Evolutionary conservation across 2,888 invertebrate species (phyloP).

Genomic region (Melitaea athalia): DNA sequence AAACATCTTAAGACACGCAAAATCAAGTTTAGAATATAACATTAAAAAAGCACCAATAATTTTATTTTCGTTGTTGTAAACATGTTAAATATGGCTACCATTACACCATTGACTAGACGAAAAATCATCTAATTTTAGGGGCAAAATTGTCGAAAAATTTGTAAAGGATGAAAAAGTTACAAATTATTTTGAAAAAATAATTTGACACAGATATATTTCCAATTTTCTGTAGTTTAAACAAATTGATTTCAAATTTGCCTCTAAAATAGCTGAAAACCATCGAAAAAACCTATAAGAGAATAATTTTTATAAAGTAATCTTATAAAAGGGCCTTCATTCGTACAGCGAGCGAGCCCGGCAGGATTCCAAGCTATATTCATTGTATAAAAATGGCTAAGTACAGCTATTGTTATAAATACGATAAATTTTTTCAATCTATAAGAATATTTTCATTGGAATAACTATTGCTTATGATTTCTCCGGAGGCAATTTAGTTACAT

Average conservation of each 20-base stretch:
- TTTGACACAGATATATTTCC: background rate
- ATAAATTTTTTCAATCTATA: constrained; percentile 26
- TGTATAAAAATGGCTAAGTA: constrained; percentile 33
- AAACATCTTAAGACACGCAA: background rate
- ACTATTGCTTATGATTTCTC: constrained; percentile 59
- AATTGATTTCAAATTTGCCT: constrained; percentile 21
- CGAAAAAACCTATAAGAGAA: constrained; percentile 17
- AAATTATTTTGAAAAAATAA: background rate
- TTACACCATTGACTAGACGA: constrained; percentile 59
- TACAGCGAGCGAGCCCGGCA: constrained; percentile 21
- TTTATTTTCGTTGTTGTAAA: constrained; percentile 1
- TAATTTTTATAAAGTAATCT: constrained; percentile 16
- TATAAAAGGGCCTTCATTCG: constrained; percentile 17
- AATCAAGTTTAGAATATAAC: background rate
- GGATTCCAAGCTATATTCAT: constrained; percentile 29
- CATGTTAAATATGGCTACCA: constrained; percentile 43
- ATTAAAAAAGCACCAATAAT: background rate
- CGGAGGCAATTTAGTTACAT: constrained; percentile 45
- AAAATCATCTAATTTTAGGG: constrained; percentile 46
- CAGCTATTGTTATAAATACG: constrained; percentile 17
- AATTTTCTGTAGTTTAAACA: background rate
- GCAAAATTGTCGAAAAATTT: constrained; percentile 34
- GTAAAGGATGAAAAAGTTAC: background rate
- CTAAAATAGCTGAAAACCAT: constrained; percentile 26
- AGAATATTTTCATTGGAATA: constrained; percentile 36